Evolutionary conservation across 2,888 invertebrate genomes (phyloP).

Genomic region (Ichneumoninae sp.): DNA sequence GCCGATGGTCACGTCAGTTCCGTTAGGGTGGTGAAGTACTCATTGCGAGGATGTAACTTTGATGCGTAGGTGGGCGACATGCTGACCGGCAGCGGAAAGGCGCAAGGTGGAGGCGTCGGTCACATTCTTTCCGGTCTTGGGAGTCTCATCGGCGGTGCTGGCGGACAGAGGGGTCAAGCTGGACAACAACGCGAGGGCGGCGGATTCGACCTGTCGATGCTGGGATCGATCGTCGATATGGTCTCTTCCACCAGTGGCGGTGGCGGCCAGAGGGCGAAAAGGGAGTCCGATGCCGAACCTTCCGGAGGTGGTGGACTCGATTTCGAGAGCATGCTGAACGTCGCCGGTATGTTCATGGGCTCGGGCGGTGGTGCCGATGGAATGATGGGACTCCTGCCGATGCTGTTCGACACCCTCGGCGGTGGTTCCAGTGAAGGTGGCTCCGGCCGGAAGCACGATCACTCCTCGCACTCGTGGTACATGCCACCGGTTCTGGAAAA

Average conservation of each 20-base stretch:
- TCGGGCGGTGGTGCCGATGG: constrained; percentile 85
- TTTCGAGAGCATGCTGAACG: constrained; percentile 77
- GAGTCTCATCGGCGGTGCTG: constrained; percentile 75
- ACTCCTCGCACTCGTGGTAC: constrained; percentile 89
- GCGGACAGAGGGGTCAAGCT: constrained; percentile 64
- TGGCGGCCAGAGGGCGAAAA: constrained; percentile 56
- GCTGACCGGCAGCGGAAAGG: constrained; percentile 70
- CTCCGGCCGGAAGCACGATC: constrained; percentile 87
- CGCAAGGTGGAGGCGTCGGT: constrained; percentile 74
- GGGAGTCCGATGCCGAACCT: constrained; percentile 53
- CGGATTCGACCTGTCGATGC: constrained; percentile 76
- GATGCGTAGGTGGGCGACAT: constrained; percentile 71
- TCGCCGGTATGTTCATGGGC: constrained; percentile 78
- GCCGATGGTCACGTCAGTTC: no score
- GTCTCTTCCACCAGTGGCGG: constrained; percentile 63
- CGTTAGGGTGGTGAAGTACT: neutral
- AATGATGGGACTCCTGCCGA: constrained; percentile 87
- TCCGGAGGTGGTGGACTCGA: constrained; percentile 72
- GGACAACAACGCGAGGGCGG: constrained; percentile 62
- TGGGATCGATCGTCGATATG: constrained; percentile 74
- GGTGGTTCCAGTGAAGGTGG: constrained; percentile 87
- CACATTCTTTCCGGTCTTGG: constrained; percentile 82
- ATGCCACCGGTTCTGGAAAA: constrained; percentile 90
- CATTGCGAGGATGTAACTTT: neutral
- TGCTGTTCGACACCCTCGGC: constrained; percentile 89